A percentile compares a stretch with the other conserved stretches of the same genome.
phyloP scores from a whole-genome alignment of 2,888 invertebrate genomes.

The Ferdinandea cuprea region DNA sequence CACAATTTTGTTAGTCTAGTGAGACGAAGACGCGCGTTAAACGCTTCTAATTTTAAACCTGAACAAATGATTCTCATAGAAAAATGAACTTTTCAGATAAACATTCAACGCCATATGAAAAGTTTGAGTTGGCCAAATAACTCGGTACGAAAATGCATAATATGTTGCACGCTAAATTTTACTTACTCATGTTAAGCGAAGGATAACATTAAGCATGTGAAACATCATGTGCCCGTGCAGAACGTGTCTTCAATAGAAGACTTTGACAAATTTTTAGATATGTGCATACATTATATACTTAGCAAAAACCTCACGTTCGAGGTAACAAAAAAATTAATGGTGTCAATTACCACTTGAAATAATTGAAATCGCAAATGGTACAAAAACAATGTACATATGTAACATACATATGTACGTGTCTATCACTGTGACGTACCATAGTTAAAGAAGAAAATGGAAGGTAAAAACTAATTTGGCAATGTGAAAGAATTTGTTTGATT shows the following conservation, averaged over 20 bases:
- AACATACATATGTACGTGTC: too few species aligned
- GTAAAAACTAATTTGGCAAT: too few species aligned
- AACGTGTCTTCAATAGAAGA: background rate
- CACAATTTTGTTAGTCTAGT: background rate
- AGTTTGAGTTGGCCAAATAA: background rate
- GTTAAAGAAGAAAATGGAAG: too few species aligned
- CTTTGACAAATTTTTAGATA: background rate
- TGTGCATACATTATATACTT: background rate
- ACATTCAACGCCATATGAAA: background rate
- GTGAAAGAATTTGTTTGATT: too few species aligned
- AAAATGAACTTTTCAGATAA: background rate
- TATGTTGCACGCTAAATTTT: background rate
- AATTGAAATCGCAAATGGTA: background rate
- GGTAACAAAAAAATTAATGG: background rate
- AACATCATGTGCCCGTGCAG: background rate
- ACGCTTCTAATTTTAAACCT: background rate
- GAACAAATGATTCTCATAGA: background rate
- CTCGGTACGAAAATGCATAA: background rate
- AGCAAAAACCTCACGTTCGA: background rate
- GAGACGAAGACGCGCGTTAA: too few species aligned
- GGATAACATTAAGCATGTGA: background rate
- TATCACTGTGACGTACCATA: too few species aligned
- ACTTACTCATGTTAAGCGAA: background rate
- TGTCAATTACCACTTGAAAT: background rate
- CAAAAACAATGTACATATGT: background rate